Evolutionary conservation across 2,113 vertebrate species (phyloP).

Genomic region (Laterallus jamaicensis): DNA sequence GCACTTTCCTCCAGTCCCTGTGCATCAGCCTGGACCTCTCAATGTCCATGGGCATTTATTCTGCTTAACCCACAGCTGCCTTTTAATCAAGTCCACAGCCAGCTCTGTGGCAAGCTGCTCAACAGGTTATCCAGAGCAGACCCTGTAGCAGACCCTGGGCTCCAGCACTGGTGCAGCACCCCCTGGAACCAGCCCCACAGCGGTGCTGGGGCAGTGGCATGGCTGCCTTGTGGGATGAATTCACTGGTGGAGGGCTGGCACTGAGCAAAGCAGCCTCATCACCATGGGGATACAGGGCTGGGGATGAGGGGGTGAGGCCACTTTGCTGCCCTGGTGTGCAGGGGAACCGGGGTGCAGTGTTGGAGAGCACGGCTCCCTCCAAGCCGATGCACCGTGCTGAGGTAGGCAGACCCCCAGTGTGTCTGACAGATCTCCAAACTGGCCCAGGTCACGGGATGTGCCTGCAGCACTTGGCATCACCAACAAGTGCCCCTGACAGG

Average conservation of each 20-base stretch:
- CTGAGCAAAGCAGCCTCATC: no score
- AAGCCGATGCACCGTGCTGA: rapidly evolving
- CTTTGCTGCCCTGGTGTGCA: neutral
- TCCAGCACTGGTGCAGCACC: neutral
- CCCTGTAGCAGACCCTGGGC: neutral
- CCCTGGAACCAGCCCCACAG: neutral
- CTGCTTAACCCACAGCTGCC: neutral
- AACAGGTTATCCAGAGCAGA: neutral
- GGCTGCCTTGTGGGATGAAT: neutral
- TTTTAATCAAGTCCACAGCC: neutral
- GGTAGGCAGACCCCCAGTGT: neutral
- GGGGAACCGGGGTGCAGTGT: neutral
- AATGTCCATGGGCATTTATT: neutral
- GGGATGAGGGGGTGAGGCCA: neutral
- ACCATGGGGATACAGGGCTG: neutral
- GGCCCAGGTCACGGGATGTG: neutral
- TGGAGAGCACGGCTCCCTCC: neutral
- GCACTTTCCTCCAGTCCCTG: neutral
- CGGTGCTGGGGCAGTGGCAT: neutral
- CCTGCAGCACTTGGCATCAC: neutral
- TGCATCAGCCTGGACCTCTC: neutral
- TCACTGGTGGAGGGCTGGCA: neutral
- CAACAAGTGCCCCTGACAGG: no score
- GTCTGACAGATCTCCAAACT: neutral
- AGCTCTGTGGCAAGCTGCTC: neutral